Evolutionary conservation across 2,113 vertebrate genomes (phyloP), one percentile per base, ranked within the genome.

Genomic region (Polypterus bichir): DNA sequence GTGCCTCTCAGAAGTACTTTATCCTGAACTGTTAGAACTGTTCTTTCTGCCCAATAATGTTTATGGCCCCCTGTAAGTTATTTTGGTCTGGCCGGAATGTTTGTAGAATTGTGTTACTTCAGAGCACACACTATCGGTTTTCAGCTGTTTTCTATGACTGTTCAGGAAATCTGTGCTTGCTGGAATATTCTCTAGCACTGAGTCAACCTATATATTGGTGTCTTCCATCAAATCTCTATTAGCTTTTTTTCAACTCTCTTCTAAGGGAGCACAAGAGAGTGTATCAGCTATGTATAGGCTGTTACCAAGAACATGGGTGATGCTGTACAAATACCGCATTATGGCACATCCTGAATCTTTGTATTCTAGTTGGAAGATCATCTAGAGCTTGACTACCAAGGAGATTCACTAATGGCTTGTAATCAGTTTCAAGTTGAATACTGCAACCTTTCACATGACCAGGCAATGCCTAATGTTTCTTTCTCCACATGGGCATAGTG

Each of bases 241-340:
- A 5, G 10, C 44, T 3, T 9, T 7, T 27, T 9, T 53, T 5
- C 9, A 10, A 7, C 49, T 9, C 10, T 8, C 44, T 47, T 48
- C 57, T 3, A 64, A 7, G 1, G 59, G 27, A 27, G 27, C 27
- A 27, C 27, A 27, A 27, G 27, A 27, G 27, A 63, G 57, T 9
- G 68, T 68, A 47, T 65, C 44, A 8, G 64, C 64, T 11, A 45
- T 63, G 8, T 9, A 6, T 7, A 69, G 58, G n/a, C n/a, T 11
- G 4, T 69, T 66, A 1, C 61, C 61, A 11, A 57, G 64, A 4
- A 57, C 49, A 52, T 69, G 56, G 8, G 45, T n/a, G 46, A 70
- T 67, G n/a, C 49, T 59, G 48, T 69, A 69, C 3, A 5, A 45
- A 57, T 62, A 69, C 44, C 64, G 55, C 56, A 69, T 66, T 7